Conservation (phyloP, 2,797 vertebrate genomes). For the Mallotus villosus region DNA sequence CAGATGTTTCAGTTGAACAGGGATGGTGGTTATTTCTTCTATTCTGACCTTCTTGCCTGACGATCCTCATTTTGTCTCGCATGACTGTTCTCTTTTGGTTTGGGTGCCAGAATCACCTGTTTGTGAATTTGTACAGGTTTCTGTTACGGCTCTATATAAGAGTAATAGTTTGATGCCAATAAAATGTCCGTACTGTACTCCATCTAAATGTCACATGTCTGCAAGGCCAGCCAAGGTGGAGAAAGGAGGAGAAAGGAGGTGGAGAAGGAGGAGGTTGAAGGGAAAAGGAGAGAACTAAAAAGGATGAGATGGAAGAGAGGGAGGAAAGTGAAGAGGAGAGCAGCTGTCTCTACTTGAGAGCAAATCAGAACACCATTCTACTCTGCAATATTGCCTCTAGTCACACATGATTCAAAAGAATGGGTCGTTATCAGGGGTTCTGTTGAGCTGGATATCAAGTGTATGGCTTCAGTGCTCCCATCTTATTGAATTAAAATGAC, state of each 20-base stretch:
- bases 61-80: no score
- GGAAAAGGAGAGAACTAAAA: no score
- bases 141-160: conserved; percentile 4
- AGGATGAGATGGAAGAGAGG: no score
- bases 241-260: no score
- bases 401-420: no score
- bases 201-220: neutral
- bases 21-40: neutral
- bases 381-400: no score
- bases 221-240: neutral
- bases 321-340: no score
- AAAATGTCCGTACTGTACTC: conserved; percentile 23
- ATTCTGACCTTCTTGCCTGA: neutral
- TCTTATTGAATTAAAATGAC: neutral
- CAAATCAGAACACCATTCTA: no score
- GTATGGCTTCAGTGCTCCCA: neutral
- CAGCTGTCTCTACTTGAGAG: no score
- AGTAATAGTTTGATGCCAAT: conserved; percentile 35
- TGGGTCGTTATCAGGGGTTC: no score
- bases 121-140: conserved; percentile 2
- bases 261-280: neutral
- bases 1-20: neutral
- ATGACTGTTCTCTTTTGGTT: neutral
- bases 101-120: conserved; percentile 5
- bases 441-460: no score